phyloP scores from a whole-genome alignment of 2,888 invertebrate species.

The Brachypterus glaber region DNA sequence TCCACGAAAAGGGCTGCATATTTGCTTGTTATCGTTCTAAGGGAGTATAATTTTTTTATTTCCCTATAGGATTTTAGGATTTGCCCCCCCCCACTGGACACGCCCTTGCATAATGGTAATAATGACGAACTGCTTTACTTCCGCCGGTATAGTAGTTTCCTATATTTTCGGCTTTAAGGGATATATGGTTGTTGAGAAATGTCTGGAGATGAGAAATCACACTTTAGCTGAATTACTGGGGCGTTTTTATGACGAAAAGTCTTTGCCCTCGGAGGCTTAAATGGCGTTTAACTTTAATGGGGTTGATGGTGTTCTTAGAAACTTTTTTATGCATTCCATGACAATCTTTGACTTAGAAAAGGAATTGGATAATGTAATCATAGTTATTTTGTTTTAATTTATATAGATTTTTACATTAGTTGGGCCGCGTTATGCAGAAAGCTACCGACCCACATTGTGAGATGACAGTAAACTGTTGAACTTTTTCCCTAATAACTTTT shows the following conservation, averaged over 20 bases:
- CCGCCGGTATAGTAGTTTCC: conserved; percentile 92
- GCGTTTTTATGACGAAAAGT: conserved; percentile 37
- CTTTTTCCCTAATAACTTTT: no score
- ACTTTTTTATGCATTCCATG: conserved; percentile 54
- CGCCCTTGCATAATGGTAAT: conserved; percentile 85
- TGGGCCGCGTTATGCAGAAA: no score
- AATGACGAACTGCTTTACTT: conserved; percentile 86
- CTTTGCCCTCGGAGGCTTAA: conserved; percentile 36
- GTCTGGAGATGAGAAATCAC: conserved; percentile 53
- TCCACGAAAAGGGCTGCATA: no score
- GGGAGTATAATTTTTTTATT: no score
- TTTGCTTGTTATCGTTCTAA: no score
- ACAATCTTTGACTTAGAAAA: conserved; percentile 75
- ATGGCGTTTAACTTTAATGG: conserved; percentile 44
- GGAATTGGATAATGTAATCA: conserved; percentile 78
- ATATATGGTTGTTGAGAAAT: conserved; percentile 71
- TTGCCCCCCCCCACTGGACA: no score
- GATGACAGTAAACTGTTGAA: no score
- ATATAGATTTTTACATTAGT: no score
- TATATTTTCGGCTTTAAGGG: conserved; percentile 91
- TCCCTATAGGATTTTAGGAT: no score
- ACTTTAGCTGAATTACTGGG: conserved; percentile 53
- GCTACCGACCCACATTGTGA: no score
- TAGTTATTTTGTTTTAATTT: no score
- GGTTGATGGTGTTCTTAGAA: conserved; percentile 45